A percentile compares a stretch with the other conserved stretches of the same genome.
These are phyloP conservation scores for Rhinopomastus cyanomelas DNA, from an alignment of 2,113 vertebrate genomes.

Conservation along the genomic window DNA sequence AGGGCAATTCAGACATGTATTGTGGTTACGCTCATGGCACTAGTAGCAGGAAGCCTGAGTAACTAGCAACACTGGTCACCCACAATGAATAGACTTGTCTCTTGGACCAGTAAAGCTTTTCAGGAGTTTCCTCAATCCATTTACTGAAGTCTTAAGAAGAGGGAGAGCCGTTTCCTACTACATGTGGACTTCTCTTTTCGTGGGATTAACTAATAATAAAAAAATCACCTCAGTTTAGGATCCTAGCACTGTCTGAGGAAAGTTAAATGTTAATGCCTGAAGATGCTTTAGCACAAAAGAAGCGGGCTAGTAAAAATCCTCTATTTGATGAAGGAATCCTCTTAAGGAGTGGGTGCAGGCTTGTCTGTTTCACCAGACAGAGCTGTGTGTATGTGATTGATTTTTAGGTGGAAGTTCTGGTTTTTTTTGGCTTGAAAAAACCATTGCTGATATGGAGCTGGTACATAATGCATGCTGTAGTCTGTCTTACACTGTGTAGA, in stretches of 20 bases:
- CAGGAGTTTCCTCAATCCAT: neutral
- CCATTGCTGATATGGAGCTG: neutral
- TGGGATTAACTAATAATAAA: neutral
- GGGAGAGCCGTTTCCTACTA: neutral
- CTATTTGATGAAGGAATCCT: neutral
- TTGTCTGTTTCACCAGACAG: neutral
- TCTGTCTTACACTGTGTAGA: neutral
- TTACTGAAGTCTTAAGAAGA: neutral
- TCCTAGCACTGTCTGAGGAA: neutral
- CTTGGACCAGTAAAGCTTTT: neutral
- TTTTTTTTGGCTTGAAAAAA: neutral
- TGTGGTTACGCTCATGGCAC: neutral
- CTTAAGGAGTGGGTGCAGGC: neutral
- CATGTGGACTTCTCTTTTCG: neutral
- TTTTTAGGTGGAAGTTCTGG: neutral
- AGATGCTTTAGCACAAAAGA: neutral
- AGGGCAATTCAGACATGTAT: neutral
- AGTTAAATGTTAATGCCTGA: neutral
- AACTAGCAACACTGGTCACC: neutral
- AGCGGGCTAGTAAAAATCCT: neutral
- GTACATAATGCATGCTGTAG: neutral
- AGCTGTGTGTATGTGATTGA: neutral
- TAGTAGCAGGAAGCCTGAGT: neutral
- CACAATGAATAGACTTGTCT: neutral
- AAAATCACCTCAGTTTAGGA: neutral